Conservation (phyloP, 35 echinoderm and acorn worm species). For the Hemicentrotus pulcherrimus region DNA sequence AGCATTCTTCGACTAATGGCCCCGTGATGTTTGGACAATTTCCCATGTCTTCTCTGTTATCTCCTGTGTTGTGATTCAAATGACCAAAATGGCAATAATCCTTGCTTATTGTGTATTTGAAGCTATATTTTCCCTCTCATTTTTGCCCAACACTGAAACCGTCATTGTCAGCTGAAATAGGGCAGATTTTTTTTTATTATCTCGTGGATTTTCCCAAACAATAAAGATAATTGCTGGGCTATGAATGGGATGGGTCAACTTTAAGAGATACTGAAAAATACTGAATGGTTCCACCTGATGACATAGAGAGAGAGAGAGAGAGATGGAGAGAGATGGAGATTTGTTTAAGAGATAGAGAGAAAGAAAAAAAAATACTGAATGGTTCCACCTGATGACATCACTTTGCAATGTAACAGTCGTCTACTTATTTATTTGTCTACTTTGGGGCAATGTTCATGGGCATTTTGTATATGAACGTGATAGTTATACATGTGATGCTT, state of each 20-base stretch:
- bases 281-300: background rate
- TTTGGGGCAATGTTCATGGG: no score
- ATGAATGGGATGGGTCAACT: background rate
- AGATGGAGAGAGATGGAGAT: no score
- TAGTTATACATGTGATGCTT: no score
- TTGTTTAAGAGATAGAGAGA: no score
- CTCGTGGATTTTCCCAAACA: background rate
- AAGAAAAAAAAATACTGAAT: no score
- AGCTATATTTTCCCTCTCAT: background rate
- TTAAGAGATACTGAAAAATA: background rate
- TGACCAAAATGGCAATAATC: background rate
- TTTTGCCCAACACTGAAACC: background rate
- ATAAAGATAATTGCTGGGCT: background rate
- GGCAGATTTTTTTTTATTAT: no score
- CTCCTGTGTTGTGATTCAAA: background rate
- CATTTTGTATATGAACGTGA: no score
- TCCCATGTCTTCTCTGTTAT: background rate
- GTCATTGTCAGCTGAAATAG: no score
- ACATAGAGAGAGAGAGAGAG: no score
- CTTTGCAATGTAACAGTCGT: no score
- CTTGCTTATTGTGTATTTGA: background rate
- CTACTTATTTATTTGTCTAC: no score
- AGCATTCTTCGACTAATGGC: background rate
- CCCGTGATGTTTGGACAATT: background rate
- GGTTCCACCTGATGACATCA: no score